Conservation (phyloP, 1,140 invertebrate genomes). For the Sycobia sp. region DNA sequence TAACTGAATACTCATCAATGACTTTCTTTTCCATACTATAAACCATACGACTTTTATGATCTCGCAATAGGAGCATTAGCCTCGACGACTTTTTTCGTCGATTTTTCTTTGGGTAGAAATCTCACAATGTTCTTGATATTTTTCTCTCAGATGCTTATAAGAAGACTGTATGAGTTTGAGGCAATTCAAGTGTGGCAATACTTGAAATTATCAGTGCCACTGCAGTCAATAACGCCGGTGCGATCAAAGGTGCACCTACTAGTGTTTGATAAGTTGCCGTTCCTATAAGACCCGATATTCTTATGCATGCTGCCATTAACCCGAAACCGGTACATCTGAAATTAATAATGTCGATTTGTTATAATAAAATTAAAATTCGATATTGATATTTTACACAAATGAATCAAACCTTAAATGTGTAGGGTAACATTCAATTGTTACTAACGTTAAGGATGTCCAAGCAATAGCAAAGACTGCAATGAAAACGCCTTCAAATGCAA, state of each 20-base stretch:
- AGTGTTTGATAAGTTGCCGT: conserved; percentile 52
- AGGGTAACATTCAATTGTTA: conserved; percentile 53
- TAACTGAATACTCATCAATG: no score
- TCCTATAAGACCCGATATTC: conserved; percentile 51
- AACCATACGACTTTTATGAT: no score
- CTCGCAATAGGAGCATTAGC: neutral
- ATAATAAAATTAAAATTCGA: no score
- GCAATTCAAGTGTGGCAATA: conserved; percentile 52
- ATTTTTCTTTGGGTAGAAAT: conserved; percentile 26
- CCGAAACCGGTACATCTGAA: conserved; percentile 54
- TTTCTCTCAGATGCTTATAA: conserved; percentile 41
- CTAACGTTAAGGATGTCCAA: conserved; percentile 51
- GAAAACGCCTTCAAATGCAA: conserved; percentile 54
- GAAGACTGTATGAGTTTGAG: conserved; percentile 54
- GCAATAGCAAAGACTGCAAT: conserved; percentile 50
- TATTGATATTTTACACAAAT: no score
- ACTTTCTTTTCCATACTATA: no score
- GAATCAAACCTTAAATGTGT: conserved; percentile 54
- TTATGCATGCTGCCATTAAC: conserved; percentile 49
- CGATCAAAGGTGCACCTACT: conserved; percentile 47
- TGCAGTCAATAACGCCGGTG: conserved; percentile 51
- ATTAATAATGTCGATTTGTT: neutral
- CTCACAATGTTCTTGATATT: conserved; percentile 8
- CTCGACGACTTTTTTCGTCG: neutral
- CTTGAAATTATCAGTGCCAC: conserved; percentile 48